These are phyloP conservation scores for Nannospalax galili DNA, from an alignment of 2,113 vertebrate genomes.

Conservation along the genomic window DNA sequence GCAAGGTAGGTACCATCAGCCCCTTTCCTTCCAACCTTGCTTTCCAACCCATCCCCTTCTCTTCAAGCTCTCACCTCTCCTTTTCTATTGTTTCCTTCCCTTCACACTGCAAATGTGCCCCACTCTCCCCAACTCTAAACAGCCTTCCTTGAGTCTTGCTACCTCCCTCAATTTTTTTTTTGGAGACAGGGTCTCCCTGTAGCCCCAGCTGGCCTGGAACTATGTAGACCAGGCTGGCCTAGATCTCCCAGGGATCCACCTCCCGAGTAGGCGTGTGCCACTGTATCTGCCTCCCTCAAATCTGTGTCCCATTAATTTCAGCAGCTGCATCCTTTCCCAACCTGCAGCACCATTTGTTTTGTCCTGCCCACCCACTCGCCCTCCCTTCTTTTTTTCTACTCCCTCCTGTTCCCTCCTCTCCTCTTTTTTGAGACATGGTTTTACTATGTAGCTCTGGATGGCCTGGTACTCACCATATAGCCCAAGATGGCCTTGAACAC, in stretches of 20 bases:
- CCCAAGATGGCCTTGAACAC: neutral
- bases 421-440: neutral
- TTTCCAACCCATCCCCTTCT: neutral
- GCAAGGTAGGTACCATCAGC: neutral
- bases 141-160: neutral
- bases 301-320: neutral
- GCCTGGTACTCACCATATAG: neutral
- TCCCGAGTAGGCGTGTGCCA: too few species aligned
- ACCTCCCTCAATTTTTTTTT: too few species aligned
- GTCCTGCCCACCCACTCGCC: neutral
- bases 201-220: neutral
- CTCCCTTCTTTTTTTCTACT: neutral
- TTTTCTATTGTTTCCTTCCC: neutral
- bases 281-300: neutral
- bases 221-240: neutral
- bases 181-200: neutral
- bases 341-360: neutral
- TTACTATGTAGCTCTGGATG: neutral
- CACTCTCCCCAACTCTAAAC: neutral
- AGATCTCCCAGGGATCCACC: neutral
- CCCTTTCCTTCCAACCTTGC: neutral
- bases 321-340: neutral
- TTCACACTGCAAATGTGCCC: neutral
- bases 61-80: neutral
- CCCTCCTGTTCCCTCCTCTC: neutral